phyloP scores from a whole-genome alignment of 2,113 vertebrate genomes.

The Cynopterus brachyotis region DNA sequence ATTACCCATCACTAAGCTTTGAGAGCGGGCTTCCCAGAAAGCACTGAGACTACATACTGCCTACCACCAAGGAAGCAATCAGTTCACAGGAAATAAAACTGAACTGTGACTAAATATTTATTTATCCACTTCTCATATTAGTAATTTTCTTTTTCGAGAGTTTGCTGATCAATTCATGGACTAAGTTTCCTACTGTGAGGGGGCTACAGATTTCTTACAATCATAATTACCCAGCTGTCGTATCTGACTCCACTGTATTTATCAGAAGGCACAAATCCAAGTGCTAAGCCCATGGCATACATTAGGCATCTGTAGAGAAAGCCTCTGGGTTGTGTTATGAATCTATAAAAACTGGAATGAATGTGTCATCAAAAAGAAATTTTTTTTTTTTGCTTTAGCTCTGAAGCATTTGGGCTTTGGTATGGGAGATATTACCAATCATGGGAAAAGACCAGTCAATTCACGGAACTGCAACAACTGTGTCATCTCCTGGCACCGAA shows the following conservation, averaged over 20 bases:
- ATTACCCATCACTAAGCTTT: neutral
- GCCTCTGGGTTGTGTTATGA: neutral
- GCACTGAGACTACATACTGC: neutral
- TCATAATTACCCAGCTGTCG: neutral
- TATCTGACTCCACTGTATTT: neutral
- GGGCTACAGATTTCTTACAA: neutral
- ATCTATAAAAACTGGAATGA: slow-evolving; percentile 33
- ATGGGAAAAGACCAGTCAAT: neutral
- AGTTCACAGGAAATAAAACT: neutral
- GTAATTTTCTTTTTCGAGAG: neutral
- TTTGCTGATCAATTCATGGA: neutral
- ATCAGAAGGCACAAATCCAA: neutral
- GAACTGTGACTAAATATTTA: neutral
- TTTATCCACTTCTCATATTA: neutral
- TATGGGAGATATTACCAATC: neutral
- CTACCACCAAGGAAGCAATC: neutral
- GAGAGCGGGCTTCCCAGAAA: neutral
- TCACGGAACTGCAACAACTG: neutral
- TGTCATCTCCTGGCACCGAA: neutral
- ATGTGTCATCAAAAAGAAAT: neutral
- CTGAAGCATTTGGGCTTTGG: slow-evolving; percentile 3
- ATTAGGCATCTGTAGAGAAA: neutral
- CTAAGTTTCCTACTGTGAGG: neutral
- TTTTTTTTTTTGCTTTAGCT: neutral
- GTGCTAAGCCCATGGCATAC: neutral